Percentiles rank a stretch among this genome's conserved stretches.
These are phyloP conservation scores for Hirtodrosophila alboralis DNA, from an alignment of 2,888 invertebrate species.

Conservation along the genomic window DNA sequence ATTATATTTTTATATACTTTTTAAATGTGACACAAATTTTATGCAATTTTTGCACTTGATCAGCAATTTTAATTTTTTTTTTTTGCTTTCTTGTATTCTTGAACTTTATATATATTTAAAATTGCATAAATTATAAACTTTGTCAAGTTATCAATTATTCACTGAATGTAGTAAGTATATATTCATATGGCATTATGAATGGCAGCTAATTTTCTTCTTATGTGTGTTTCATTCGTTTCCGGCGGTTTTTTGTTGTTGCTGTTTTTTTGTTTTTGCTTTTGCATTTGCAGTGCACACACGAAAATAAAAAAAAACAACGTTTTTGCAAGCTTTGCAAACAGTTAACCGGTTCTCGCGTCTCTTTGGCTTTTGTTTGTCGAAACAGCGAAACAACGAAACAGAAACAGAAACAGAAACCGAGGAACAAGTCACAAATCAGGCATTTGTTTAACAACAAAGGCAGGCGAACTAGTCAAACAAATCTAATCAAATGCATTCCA, in stretches of 20 bases:
- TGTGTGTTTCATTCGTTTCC: constrained; percentile 43
- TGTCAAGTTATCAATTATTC: constrained; percentile 13
- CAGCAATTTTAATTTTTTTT: constrained; percentile 40
- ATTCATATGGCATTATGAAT: constrained; percentile 42
- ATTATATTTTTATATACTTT: constrained; percentile 1
- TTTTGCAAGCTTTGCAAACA: constrained; percentile 59
- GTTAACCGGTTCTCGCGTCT: constrained; percentile 68
- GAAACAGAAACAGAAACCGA: constrained; percentile 20
- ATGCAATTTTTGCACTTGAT: constrained; percentile 20
- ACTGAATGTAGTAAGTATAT: constrained; percentile 13
- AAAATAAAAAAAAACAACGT: no score
- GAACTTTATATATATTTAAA: background rate
- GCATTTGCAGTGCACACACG: constrained; percentile 43
- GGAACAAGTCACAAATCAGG: constrained; percentile 31
- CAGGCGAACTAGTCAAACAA: constrained; percentile 34
- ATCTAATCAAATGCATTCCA: constrained; percentile 71
- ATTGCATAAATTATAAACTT: background rate
- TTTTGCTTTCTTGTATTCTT: background rate
- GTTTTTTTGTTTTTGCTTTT: constrained; percentile 27
- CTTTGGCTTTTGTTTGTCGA: constrained; percentile 49
- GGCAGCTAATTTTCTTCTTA: constrained; percentile 41
- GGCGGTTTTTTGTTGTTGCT: constrained; percentile 26
- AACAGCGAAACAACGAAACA: constrained; percentile 33
- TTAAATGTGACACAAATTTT: constrained; percentile 34
- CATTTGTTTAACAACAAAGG: constrained; percentile 58